phyloP scores from a whole-genome alignment of 2,113 vertebrate species.

The Suncus etruscus region DNA sequence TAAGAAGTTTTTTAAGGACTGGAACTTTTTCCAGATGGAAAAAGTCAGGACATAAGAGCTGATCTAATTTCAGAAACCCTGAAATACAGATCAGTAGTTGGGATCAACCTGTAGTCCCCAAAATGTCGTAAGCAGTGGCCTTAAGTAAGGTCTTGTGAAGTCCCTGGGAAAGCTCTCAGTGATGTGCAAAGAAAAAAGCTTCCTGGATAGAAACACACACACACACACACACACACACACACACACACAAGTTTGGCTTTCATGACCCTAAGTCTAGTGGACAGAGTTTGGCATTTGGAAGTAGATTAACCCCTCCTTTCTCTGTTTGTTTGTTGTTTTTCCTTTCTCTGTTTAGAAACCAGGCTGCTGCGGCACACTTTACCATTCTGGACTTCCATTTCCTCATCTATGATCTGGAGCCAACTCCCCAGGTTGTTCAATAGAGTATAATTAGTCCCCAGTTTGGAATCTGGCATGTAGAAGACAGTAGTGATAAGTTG shows the following conservation, averaged over 20 bases:
- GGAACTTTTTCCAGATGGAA: neutral
- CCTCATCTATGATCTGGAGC: neutral
- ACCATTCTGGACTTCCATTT: neutral
- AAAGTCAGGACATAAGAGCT: neutral
- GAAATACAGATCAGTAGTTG: neutral
- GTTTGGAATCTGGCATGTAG: neutral
- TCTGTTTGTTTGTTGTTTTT: neutral
- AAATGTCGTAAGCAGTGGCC: neutral
- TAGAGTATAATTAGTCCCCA: neutral
- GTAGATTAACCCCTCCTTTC: neutral
- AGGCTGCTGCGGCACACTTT: neutral
- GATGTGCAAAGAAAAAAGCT: neutral
- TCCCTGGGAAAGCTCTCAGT: too few relatives aligned
- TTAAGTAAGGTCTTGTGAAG: too few relatives aligned
- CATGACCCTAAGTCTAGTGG: too few relatives aligned
- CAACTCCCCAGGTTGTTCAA: neutral
- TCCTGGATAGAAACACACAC: neutral
- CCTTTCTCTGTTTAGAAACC: neutral
- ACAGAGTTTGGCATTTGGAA: neutral
- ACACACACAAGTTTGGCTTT: too few relatives aligned
- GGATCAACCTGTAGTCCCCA: neutral
- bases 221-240: too few relatives aligned
- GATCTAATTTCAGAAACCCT: neutral
- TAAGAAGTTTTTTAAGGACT: neutral
- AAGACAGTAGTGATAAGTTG: neutral